phyloP scores from a whole-genome alignment of 1,140 invertebrate genomes.

The Papilio machaon region DNA sequence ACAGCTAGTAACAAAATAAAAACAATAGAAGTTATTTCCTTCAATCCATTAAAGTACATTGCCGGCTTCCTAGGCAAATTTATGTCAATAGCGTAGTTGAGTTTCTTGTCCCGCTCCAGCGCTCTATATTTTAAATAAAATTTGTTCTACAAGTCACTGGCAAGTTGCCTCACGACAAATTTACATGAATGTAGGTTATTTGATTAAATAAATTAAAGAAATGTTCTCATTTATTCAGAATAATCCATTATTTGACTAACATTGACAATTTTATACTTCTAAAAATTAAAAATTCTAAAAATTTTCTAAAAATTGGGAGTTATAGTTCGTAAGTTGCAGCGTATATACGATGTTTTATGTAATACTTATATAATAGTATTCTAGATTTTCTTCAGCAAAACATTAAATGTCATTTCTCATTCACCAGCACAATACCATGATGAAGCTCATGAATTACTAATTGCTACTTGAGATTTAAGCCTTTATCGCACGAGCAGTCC shows the following conservation, averaged over 20 bases:
- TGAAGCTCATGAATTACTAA: conserved; percentile 22
- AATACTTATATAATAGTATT: background rate
- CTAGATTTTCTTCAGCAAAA: background rate
- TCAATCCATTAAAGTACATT: conserved; percentile 8
- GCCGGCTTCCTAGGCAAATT: background rate
- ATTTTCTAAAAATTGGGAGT: no score
- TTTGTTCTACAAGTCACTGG: conserved; percentile 10
- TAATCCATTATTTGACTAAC: background rate
- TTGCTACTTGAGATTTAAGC: conserved; percentile 27
- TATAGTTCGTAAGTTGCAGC: no score
- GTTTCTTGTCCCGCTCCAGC: conserved; percentile 12
- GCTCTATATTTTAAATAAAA: conserved; percentile 21
- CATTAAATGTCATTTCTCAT: background rate
- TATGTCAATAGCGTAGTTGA: background rate
- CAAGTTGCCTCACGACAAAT: background rate
- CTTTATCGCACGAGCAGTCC: conserved; percentile 10
- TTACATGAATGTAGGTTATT: background rate
- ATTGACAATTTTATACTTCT: background rate
- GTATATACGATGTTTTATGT: background rate
- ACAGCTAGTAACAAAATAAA: background rate
- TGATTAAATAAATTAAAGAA: background rate
- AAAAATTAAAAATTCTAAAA: no score
- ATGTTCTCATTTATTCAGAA: background rate
- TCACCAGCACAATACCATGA: background rate
- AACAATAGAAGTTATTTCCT: background rate